Evolutionary conservation across 2,888 invertebrate species (phyloP).

Genomic region (Cosmia pyralina): DNA sequence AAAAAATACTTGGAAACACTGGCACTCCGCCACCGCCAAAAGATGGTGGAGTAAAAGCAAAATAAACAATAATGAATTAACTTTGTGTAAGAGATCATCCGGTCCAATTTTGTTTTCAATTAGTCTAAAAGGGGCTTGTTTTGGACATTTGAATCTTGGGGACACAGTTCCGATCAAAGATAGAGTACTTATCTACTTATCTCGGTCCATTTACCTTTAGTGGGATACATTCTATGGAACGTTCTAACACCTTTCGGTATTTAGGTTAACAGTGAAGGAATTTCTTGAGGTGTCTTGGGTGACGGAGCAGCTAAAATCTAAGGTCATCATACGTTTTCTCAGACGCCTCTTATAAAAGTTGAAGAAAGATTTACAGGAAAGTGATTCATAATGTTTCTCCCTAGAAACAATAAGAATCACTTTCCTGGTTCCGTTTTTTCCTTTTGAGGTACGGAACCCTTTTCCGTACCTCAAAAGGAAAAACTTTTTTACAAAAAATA

Average conservation of each 20-base stretch:
- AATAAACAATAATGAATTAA: slow-evolving; percentile 61
- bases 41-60: slow-evolving; percentile 40
- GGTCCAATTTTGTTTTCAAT: slow-evolving; percentile 56
- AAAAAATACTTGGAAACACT: slow-evolving; percentile 50
- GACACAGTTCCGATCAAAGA: slow-evolving; percentile 35
- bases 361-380: background rate
- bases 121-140: slow-evolving; percentile 43
- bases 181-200: slow-evolving; percentile 21
- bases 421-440: too few relatives aligned
- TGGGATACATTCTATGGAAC: background rate
- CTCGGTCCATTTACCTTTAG: slow-evolving; percentile 21
- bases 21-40: slow-evolving; percentile 36
- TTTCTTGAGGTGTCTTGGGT: slow-evolving; percentile 13
- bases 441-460: too few relatives aligned
- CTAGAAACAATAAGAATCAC: too few relatives aligned
- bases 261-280: slow-evolving; percentile 7
- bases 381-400: background rate
- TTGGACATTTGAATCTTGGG: slow-evolving; percentile 46
- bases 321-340: background rate
- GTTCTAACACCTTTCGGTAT: slow-evolving; percentile 3
- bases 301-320: background rate
- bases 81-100: slow-evolving; percentile 42
- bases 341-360: background rate
- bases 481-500: too few relatives aligned
- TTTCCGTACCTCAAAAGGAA: too few relatives aligned